phyloP scores from a whole-genome alignment of 2,888 invertebrate genomes.

The Frankliniella intonsa region DNA sequence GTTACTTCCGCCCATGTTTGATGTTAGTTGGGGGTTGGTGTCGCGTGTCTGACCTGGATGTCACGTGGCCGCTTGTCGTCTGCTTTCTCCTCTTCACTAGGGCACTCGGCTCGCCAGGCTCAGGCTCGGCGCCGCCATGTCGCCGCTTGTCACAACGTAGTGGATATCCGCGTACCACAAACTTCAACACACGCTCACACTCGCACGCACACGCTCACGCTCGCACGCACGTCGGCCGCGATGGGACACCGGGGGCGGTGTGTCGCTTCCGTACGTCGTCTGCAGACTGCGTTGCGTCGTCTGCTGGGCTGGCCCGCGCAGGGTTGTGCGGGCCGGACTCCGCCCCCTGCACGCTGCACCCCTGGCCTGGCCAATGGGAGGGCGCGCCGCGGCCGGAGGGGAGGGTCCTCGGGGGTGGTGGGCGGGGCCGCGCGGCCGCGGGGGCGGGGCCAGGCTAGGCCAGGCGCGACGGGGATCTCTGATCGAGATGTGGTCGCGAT shows the following conservation, averaged over 20 bases:
- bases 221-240: background rate
- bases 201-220: background rate
- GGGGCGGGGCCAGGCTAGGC: background rate
- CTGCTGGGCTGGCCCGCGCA: background rate
- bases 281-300: constrained; percentile 4
- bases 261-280: background rate
- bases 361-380: background rate
- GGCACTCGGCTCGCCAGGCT: no score
- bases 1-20: no score
- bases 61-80: no score
- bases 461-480: background rate
- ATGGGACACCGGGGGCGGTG: constrained; percentile 10
- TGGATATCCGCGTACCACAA: background rate
- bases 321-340: background rate
- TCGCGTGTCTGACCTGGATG: no score
- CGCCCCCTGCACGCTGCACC: background rate
- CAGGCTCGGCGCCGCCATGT: background rate
- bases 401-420: background rate
- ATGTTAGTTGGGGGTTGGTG: no score
- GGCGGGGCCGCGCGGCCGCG: background rate
- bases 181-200: background rate
- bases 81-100: no score
- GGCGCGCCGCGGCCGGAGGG: background rate
- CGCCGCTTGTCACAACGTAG: background rate
- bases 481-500: background rate